A percentile compares a stretch with the other conserved stretches of the same genome.
These are phyloP conservation scores for Sarcophilus harrisii DNA, from an alignment of 2,797 vertebrate genomes.

Conservation along the genomic window DNA sequence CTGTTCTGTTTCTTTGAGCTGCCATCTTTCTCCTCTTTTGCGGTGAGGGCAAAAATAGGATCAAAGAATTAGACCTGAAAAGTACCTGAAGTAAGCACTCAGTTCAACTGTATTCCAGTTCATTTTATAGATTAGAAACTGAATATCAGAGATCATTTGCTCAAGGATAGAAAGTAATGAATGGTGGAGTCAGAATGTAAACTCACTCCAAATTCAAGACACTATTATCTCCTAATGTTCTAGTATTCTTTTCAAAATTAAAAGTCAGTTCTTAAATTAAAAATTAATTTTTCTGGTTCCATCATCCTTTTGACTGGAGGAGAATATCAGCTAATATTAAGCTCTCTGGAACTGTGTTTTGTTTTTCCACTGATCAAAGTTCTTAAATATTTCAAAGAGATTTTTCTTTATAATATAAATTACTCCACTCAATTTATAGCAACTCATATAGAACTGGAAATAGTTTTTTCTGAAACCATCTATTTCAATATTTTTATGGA, in stretches of 20 bases:
- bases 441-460: background rate
- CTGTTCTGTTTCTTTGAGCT: constrained; percentile 19
- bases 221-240: background rate
- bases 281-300: background rate
- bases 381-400: background rate
- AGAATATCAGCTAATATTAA: background rate
- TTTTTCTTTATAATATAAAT: background rate
- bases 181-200: background rate
- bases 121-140: background rate
- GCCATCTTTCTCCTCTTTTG: background rate
- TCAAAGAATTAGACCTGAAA: background rate
- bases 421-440: background rate
- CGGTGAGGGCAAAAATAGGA: background rate
- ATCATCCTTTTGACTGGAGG: background rate
- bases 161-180: background rate
- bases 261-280: background rate
- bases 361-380: background rate
- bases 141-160: background rate
- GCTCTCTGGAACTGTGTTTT: background rate
- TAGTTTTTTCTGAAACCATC: background rate
- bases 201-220: background rate
- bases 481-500: background rate
- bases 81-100: background rate
- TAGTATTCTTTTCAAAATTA: background rate
- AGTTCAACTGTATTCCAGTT: background rate